Percentiles rank a stretch among this genome's conserved stretches.
These are phyloP conservation scores for Drosophila mettleri DNA, from an alignment of 2,888 invertebrate species.

Conservation along the genomic window DNA sequence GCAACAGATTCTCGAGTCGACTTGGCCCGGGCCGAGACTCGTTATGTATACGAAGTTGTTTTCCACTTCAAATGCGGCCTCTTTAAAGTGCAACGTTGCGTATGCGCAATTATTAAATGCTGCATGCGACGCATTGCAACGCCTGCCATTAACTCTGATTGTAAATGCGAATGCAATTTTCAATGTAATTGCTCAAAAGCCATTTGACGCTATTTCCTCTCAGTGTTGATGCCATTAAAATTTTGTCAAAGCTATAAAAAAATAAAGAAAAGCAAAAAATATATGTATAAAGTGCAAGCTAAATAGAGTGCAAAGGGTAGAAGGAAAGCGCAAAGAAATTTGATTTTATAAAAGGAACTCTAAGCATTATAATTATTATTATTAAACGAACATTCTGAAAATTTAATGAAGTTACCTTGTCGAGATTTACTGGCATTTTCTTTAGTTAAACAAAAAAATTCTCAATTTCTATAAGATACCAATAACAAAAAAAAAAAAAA, in stretches of 20 bases:
- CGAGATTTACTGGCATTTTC: background rate
- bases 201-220: constrained; percentile 49
- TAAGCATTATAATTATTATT: constrained; percentile 8
- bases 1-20: constrained; percentile 33
- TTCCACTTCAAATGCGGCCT: constrained; percentile 59
- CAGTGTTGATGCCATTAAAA: constrained; percentile 40
- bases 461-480: too few species aligned
- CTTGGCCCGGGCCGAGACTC: constrained; percentile 12
- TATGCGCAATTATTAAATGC: constrained; percentile 78
- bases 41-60: constrained; percentile 45
- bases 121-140: constrained; percentile 55
- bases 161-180: constrained; percentile 43
- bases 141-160: constrained; percentile 42
- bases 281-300: background rate
- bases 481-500: too few species aligned
- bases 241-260: constrained; percentile 29
- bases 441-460: background rate
- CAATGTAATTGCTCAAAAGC: constrained; percentile 56
- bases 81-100: constrained; percentile 71
- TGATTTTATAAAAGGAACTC: background rate
- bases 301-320: background rate
- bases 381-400: background rate
- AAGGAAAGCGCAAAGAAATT: background rate
- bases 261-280: constrained; percentile 14
- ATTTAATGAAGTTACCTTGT: background rate